A percentile compares a stretch with the other conserved stretches of the same genome.
Evolutionary conservation across 2,797 vertebrate species (phyloP).

Genomic region (Sciaenops ocellatus): DNA sequence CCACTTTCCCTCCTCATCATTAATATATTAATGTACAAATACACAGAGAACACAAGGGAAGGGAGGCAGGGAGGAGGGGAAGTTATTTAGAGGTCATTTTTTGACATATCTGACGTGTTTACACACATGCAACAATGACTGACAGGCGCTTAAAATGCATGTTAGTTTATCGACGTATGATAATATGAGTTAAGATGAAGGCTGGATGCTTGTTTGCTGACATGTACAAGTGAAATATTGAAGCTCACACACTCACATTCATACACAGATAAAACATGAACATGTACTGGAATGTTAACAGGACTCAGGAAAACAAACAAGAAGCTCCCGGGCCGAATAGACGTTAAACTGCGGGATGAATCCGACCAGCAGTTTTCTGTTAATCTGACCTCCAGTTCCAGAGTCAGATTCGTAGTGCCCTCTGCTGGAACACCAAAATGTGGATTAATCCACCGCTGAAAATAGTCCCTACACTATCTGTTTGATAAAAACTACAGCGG

Average conservation of each 20-base stretch:
- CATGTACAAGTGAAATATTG: constrained; percentile 20
- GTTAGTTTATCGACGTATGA: constrained; percentile 5
- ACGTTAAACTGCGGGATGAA: not conserved
- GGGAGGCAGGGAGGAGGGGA: not conserved
- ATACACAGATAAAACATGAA: not conserved
- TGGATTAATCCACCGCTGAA: too few species aligned
- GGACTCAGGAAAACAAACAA: constrained; percentile 8
- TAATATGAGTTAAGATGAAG: constrained; percentile 19
- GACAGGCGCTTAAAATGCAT: constrained; percentile 22
- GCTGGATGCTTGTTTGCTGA: constrained; percentile 41
- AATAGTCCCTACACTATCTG: too few species aligned
- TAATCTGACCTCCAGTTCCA: too few species aligned
- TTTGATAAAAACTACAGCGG: too few species aligned
- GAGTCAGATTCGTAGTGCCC: too few species aligned
- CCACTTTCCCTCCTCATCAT: not conserved
- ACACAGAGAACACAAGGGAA: not conserved
- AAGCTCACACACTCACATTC: not conserved
- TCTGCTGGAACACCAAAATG: too few species aligned
- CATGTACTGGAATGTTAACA: constrained; percentile 40
- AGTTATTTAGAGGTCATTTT: constrained; percentile 26
- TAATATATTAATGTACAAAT: constrained; percentile 19
- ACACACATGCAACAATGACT: constrained; percentile 34
- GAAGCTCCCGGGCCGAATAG: constrained; percentile 16
- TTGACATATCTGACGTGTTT: constrained; percentile 28
- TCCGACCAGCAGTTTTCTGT: too few species aligned